Evolutionary conservation across 2,113 vertebrate genomes (phyloP), one percentile per base, ranked within the genome.

Genomic region (Phodopus roborovskii): DNA sequence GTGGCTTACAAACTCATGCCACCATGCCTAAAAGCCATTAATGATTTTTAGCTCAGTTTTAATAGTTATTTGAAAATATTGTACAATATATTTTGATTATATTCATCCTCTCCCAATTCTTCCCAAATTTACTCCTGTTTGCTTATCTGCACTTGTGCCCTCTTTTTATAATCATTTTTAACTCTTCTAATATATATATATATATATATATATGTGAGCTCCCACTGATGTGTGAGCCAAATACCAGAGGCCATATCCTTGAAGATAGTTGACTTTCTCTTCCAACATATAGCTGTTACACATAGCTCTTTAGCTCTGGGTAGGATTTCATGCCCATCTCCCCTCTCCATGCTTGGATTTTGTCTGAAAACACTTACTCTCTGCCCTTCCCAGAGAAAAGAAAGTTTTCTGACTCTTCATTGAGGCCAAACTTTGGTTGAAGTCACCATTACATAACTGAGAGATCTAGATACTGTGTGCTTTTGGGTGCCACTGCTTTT

Each of bases 351-450:
- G 81, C 13, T 30, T 1, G 0, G 16, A 30, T 45, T 42, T 30
- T 84, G 39, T 45, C 15, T 64, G 71, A 84, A 92, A 89, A 68
- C 45, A 84, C 71, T 92, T 93, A n/a, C 36, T 84, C 19, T 53
- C 26, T 77, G 42, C 20, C 77, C 39, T 84, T 87, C 22, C 36
- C 10, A 22, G 56, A 30, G 73, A 78, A 71, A 66, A 48, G 28
- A 74, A 58, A 62, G 56, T 64, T 88, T 87, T 36, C 36, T 58
- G 13, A 82, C 30, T 87, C 26, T 39, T 90, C 13, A 85, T 90
- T 39, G 68, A 93, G 81, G n/a, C 33, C 48, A 66, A 74, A 62
- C 17, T 95, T 92, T 93, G 33, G 60, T 74, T 81, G 71, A 45
- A 85, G 33, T 85, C 48, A 66, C 56, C 78, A 28, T 87, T 95